Evolutionary conservation across 2,797 vertebrate species (phyloP).

Genomic region (Nannoperca obscura): DNA sequence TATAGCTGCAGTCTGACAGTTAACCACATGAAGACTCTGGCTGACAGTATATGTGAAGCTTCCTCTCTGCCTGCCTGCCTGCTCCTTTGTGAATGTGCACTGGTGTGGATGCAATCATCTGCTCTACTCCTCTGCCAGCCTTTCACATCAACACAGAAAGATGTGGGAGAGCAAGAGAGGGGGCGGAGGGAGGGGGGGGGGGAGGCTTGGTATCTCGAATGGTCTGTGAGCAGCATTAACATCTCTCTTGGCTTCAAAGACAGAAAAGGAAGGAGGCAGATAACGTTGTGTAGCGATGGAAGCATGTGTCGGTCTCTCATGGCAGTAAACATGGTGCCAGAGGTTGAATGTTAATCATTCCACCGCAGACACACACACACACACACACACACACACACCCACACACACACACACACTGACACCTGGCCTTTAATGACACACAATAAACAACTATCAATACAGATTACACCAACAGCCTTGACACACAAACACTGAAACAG

Average conservation of each 20-base stretch:
- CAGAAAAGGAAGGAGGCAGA: constrained; percentile 29
- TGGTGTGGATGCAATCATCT: constrained; percentile 77
- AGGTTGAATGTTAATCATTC: constrained; percentile 33
- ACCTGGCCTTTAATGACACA: constrained; percentile 22
- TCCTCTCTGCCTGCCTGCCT: constrained; percentile 57
- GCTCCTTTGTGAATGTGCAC: constrained; percentile 78
- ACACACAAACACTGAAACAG: constrained; percentile 51
- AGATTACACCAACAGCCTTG: constrained; percentile 29
- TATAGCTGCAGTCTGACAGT: constrained; percentile 17
- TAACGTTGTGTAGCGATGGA: constrained; percentile 16
- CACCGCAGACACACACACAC: constrained; percentile 3
- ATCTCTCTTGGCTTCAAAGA: constrained; percentile 31
- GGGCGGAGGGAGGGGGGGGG: not conserved
- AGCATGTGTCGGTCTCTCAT: constrained; percentile 13
- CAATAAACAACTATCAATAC: constrained; percentile 47
- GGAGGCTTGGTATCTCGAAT: constrained; percentile 10
- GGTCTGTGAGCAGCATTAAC: constrained; percentile 36
- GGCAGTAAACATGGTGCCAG: constrained; percentile 19
- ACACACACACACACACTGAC: constrained; percentile 15
- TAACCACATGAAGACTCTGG: constrained; percentile 41
- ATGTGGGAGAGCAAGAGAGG: not conserved
- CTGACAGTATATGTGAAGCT: constrained; percentile 55
- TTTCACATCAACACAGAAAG: constrained; percentile 50
- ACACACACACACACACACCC: constrained; percentile 20
- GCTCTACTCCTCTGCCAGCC: constrained; percentile 61